Base-by-base conservation (phyloP, 1,140 invertebrate species). In the Nautilus pompilius region DNA sequence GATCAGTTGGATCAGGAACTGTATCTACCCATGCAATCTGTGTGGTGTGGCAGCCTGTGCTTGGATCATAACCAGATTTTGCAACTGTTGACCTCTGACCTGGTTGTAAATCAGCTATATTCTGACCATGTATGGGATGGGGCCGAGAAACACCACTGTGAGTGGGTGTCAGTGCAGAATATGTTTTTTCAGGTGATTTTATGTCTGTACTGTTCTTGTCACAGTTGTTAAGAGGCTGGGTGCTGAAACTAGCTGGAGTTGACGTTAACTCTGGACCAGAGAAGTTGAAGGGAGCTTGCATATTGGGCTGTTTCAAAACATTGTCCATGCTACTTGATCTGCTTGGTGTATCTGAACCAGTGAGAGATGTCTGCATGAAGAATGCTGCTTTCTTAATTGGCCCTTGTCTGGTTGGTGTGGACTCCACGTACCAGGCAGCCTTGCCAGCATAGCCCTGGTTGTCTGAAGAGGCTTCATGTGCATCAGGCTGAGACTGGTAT, bases 11-110 rank as follows among this genome's bases (percentile, higher is more conserved):
- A 48, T 76, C 72, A 36, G 65, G 65, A 29, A 69, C 69, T 2
- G 54, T 65, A 58, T 74, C 74, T 45, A 66, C 69, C 74, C 74
- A 76, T 13, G 70, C 51, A 2, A 72, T 67, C 62, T 76, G 75
- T n/a, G 66, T 71, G 2, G 67, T 67, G 28, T 72, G 66, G 20
- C 69, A 60, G 5, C 71, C 75, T 13, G 63, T 69, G 10, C 62
- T 30, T 17, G 73, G 68, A 60, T 76, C 72, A 10, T 68, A 62
- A 10, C 68, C 70, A 15, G 75, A 69, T 22, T 65, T 71, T 59
- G 75, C 63, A 28, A 72, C 56, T 5, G 72, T 62, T 10, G 71
- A 68, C 26, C 71, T 63, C 17, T 74, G 75, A 13, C 71, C 69
- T 3, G 71, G 67, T 0, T n/a, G n/a, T n/a, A n/a, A n/a, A n/a